phyloP scores from a whole-genome alignment of 2,113 vertebrate species.

The Hippocampus comes region DNA sequence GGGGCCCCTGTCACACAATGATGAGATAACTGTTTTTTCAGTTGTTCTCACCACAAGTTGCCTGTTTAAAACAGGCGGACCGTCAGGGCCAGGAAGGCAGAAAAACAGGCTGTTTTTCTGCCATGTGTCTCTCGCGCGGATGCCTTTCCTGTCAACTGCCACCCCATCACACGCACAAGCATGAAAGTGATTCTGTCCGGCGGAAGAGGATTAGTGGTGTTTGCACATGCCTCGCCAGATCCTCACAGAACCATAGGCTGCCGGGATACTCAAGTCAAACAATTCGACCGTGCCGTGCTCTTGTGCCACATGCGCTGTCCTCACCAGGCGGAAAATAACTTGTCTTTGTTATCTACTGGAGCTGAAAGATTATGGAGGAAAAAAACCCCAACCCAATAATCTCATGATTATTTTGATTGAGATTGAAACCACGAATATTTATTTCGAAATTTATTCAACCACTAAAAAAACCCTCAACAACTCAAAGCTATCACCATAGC shows the following conservation, averaged over 20 bases:
- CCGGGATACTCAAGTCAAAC: conserved; percentile 32
- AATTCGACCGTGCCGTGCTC: background rate
- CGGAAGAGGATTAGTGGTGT: conserved; percentile 7
- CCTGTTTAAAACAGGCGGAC: background rate
- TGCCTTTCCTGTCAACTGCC: conserved; percentile 2
- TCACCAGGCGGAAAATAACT: no score
- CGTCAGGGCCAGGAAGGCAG: no score
- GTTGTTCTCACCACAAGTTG: background rate
- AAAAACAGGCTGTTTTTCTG: background rate
- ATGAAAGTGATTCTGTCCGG: conserved; percentile 5
- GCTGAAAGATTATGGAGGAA: background rate
- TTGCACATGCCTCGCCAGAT: conserved; percentile 15
- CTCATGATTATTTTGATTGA: no score
- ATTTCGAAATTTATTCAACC: no score
- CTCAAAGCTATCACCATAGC: no score
- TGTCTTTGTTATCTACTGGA: background rate
- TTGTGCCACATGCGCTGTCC: background rate
- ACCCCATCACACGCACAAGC: conserved; percentile 12
- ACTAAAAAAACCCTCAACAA: no score
- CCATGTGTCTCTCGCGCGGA: background rate
- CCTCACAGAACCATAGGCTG: conserved; percentile 18
- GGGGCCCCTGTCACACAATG: background rate
- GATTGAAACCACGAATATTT: no score
- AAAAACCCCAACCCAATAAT: no score
- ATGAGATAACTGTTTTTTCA: background rate